phyloP scores from a whole-genome alignment of 2,888 invertebrate genomes.

The Mesodorylaimus sp. region DNA sequence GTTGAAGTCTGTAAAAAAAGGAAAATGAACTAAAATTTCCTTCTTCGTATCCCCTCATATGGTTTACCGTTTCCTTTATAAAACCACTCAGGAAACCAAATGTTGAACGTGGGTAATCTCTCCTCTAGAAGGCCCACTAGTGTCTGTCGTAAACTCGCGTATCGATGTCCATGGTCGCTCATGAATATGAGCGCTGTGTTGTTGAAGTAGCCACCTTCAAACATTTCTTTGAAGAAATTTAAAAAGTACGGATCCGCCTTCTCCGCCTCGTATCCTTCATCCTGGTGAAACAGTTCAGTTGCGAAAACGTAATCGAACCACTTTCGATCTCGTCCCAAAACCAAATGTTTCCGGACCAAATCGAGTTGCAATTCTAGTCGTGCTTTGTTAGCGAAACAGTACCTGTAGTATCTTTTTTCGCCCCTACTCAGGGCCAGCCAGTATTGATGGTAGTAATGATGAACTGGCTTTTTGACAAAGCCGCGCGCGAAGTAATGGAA shows the following conservation, averaged over 20 bases:
- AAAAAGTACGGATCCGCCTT: not conserved
- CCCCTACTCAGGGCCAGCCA: no score
- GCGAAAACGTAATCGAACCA: not conserved
- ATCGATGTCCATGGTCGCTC: slow-evolving; percentile 3
- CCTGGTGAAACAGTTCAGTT: slow-evolving; percentile 5
- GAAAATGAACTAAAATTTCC: not conserved
- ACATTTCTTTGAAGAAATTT: not conserved
- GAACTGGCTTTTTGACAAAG: slow-evolving; percentile 3
- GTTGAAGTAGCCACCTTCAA: not conserved
- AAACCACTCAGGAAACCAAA: slow-evolving; percentile 8
- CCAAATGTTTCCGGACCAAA: not conserved
- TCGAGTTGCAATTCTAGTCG: not conserved
- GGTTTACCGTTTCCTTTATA: no score
- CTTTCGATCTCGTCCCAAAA: no score
- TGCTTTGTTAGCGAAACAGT: not conserved
- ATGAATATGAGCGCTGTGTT: not conserved
- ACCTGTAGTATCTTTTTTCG: no score
- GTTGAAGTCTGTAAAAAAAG: not conserved
- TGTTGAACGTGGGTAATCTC: slow-evolving; percentile 6
- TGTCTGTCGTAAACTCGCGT: no score
- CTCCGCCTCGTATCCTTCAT: not conserved
- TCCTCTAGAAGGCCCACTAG: slow-evolving; percentile 9
- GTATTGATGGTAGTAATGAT: not conserved
- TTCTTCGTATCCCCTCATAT: no score
- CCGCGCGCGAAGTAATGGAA: slow-evolving; percentile 7